Conservation (phyloP, 2,888 invertebrate species). For the Pseudococcus jackbeardsleyi region DNA sequence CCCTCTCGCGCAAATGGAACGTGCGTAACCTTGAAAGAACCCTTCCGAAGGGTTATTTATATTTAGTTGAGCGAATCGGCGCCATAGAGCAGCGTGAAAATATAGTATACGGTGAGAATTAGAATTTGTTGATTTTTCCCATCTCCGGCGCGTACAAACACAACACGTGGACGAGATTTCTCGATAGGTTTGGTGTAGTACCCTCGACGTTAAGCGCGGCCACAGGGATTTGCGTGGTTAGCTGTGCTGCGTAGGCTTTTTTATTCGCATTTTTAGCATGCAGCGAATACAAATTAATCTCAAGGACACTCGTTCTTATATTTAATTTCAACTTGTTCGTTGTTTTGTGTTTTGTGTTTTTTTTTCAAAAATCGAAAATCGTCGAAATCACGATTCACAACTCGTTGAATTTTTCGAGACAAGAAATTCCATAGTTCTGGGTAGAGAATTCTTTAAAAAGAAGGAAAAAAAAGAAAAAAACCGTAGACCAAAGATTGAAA, state of each 20-base stretch:
- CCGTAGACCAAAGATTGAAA: too few species aligned
- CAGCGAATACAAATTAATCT: too few species aligned
- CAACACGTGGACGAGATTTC: constrained; percentile 17
- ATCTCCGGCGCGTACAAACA: neutral
- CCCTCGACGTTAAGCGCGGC: neutral
- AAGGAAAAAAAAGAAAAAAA: too few species aligned
- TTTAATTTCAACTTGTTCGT: too few species aligned
- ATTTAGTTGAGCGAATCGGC: neutral
- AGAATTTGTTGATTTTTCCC: neutral
- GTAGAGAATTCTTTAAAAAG: too few species aligned
- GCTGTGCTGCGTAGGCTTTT: neutral
- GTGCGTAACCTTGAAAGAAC: neutral
- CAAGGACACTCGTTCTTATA: too few species aligned
- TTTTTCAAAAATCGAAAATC: too few species aligned
- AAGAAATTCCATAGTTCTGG: too few species aligned
- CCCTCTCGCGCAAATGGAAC: neutral
- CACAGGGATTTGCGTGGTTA: neutral
- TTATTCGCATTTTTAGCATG: neutral
- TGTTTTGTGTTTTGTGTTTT: too few species aligned
- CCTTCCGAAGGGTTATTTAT: neutral
- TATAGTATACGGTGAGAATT: neutral
- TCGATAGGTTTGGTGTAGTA: neutral
- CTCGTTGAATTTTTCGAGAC: too few species aligned
- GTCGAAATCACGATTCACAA: too few species aligned
- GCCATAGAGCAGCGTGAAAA: neutral